Evolutionary conservation across 2,888 invertebrate genomes (phyloP).

Genomic region (Dasysyrphus tricinctus): DNA sequence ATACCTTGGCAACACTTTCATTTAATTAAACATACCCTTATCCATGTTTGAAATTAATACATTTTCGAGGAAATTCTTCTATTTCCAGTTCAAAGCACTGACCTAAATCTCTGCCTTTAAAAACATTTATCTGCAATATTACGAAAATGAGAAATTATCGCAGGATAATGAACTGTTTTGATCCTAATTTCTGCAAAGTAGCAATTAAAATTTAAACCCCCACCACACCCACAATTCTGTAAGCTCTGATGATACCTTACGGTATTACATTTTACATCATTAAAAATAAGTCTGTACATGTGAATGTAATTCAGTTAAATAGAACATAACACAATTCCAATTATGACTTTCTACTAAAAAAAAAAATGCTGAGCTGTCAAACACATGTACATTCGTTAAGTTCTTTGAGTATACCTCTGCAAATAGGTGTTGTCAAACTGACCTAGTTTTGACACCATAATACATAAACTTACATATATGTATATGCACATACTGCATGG

Average conservation of each 20-base stretch:
- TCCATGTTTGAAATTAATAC: no score
- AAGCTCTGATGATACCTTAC: not conserved
- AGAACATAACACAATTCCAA: conserved; percentile 22
- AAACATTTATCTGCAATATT: not conserved
- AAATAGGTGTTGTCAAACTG: conserved; percentile 5
- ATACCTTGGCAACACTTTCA: no score
- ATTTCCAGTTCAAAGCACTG: no score
- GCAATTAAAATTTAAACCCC: not conserved
- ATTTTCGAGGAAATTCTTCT: no score
- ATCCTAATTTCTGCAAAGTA: not conserved
- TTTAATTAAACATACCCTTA: no score
- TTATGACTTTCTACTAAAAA: not conserved
- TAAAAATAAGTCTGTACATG: conserved; percentile 1
- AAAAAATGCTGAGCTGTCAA: conserved; percentile 2
- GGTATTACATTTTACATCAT: not conserved
- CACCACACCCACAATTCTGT: not conserved
- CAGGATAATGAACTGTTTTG: not conserved
- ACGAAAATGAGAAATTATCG: not conserved
- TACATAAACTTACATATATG: not conserved
- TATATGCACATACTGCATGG: not conserved
- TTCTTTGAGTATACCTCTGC: conserved; percentile 5
- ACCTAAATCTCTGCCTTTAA: no score
- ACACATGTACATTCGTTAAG: not conserved
- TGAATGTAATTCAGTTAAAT: conserved; percentile 11
- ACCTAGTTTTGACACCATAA: not conserved